Evolutionary conservation across 53 echinoderm and acorn worm genomes (phyloP).

Genomic region (Henricia sp.): DNA sequence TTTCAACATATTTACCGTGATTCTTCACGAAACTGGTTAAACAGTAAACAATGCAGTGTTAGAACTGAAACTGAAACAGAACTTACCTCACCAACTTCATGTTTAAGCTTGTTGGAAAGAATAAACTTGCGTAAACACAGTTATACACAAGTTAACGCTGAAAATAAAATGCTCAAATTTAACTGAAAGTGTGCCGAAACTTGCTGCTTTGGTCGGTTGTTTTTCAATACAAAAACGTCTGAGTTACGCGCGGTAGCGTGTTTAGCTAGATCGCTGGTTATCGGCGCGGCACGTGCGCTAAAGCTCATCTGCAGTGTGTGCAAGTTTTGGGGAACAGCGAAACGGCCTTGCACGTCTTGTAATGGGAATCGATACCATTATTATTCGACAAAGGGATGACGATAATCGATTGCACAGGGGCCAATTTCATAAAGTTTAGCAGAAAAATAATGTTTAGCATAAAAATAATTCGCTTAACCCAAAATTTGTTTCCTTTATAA

Average conservation of each 20-base stretch:
- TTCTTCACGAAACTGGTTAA: slow-evolving; percentile 38
- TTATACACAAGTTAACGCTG: background rate
- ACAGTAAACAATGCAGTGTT: slow-evolving; percentile 5
- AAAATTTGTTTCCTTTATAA: too few species aligned
- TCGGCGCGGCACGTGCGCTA: background rate
- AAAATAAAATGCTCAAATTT: too few species aligned
- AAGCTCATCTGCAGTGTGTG: background rate
- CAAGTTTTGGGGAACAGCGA: background rate
- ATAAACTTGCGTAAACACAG: background rate
- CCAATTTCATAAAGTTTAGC: too few species aligned
- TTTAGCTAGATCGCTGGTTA: slow-evolving; percentile 38
- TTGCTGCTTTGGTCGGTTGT: background rate
- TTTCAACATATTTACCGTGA: background rate
- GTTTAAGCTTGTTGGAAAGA: slow-evolving; percentile 39
- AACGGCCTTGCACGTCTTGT: background rate
- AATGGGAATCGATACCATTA: too few species aligned
- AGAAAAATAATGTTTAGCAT: too few species aligned
- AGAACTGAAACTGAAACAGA: too few species aligned
- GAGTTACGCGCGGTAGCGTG: slow-evolving; percentile 54
- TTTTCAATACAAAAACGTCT: slow-evolving; percentile 14
- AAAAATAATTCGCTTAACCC: too few species aligned
- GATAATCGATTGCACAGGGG: too few species aligned
- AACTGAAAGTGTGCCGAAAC: too few species aligned
- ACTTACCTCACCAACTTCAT: slow-evolving; percentile 89
- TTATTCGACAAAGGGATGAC: too few species aligned